phyloP scores from a whole-genome alignment of 2,888 invertebrate species.

The Cremastobaeus sp. region DNA sequence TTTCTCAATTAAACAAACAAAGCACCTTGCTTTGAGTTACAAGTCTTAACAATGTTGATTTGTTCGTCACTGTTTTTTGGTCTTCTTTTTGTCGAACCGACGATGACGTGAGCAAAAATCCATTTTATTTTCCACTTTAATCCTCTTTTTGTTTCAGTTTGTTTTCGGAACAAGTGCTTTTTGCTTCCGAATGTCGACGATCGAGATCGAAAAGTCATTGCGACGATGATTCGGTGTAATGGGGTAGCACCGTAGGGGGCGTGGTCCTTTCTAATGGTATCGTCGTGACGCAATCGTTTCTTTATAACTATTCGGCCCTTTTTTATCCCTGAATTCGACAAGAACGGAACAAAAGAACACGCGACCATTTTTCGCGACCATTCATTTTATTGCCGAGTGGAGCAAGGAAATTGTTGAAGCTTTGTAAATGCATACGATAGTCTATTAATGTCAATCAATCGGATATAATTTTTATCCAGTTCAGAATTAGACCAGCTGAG shows the following conservation, averaged over 20 bases:
- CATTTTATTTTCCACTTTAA: constrained; percentile 22
- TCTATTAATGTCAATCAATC: no score
- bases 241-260: constrained; percentile 73
- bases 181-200: constrained; percentile 59
- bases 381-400: constrained; percentile 39
- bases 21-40: constrained; percentile 6
- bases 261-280: constrained; percentile 74
- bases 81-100: constrained; percentile 22
- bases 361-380: constrained; percentile 62
- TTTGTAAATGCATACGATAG: no score
- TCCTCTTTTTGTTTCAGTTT: constrained; percentile 38
- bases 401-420: constrained; percentile 27
- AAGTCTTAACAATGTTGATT: constrained; percentile 8
- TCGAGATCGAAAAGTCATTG: constrained; percentile 63
- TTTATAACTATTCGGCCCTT: constrained; percentile 62
- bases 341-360: constrained; percentile 65
- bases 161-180: constrained; percentile 53
- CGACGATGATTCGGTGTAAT: constrained; percentile 74
- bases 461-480: no score
- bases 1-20: constrained; percentile 1
- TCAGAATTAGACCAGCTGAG: no score
- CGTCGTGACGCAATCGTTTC: constrained; percentile 76
- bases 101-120: constrained; percentile 28
- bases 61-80: constrained; percentile 9
- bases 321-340: constrained; percentile 47